These are phyloP conservation scores for Rhinichthys osculus DNA, from an alignment of 2,797 vertebrate genomes.

Conservation along the genomic window DNA sequence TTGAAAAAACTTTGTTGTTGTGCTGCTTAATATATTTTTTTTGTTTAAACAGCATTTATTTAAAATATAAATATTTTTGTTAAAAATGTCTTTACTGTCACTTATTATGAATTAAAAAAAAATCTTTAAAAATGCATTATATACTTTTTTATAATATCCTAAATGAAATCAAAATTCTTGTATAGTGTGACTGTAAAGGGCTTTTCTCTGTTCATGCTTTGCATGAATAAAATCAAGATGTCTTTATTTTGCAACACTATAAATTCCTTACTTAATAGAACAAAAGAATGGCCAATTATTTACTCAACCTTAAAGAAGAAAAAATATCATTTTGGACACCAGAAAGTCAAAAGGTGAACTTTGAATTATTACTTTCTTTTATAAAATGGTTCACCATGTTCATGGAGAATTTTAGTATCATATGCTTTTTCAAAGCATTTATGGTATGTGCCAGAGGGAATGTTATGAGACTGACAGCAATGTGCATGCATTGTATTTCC, in stretches of 20 bases:
- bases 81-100: neutral
- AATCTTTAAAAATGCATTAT: neutral
- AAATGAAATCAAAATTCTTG: neutral
- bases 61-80: neutral
- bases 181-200: neutral
- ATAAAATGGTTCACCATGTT: neutral
- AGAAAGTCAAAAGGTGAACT: neutral
- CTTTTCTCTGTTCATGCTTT: neutral
- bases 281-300: neutral
- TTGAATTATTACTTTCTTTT: neutral
- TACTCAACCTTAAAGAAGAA: neutral
- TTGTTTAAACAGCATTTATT: neutral
- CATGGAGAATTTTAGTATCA: neutral
- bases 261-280: neutral
- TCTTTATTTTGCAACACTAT: neutral
- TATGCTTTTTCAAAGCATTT: neutral
- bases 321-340: neutral
- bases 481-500: constrained; percentile 4
- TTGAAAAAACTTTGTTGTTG: neutral
- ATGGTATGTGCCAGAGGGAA: neutral
- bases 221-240: neutral
- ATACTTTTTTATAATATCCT: neutral
- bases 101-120: no score
- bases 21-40: neutral
- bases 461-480: neutral